These are phyloP conservation scores for Tromatobia lineatoria DNA, from an alignment of 2,888 invertebrate genomes.

Conservation along the genomic window DNA sequence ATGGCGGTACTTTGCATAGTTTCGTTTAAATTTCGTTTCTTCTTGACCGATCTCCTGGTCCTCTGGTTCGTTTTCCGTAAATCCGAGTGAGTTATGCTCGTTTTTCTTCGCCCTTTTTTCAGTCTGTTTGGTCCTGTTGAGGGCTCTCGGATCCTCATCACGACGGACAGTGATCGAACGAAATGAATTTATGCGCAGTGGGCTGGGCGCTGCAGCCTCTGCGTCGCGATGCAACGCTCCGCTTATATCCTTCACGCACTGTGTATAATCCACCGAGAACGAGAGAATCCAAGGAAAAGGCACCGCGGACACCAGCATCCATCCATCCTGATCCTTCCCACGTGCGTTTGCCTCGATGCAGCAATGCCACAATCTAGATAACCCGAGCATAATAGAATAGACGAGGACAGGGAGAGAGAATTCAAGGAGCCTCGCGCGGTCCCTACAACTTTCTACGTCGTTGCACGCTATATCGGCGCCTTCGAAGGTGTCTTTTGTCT, in stretches of 20 bases:
- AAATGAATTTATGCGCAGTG: slow-evolving; percentile 61
- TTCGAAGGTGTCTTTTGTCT: slow-evolving; percentile 71
- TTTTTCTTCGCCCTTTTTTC: slow-evolving; percentile 41
- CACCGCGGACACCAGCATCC: slow-evolving; percentile 27
- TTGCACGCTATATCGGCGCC: slow-evolving; percentile 78
- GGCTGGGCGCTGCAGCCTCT: background rate
- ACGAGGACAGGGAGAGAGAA: slow-evolving; percentile 47
- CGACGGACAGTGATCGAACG: slow-evolving; percentile 60
- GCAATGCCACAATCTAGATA: slow-evolving; percentile 85
- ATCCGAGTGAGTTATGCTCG: slow-evolving; percentile 16
- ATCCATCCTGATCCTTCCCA: slow-evolving; percentile 37
- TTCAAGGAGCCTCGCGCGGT: slow-evolving; percentile 47
- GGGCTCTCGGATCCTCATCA: slow-evolving; percentile 62
- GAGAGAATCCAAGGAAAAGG: slow-evolving; percentile 53
- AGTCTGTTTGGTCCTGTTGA: slow-evolving; percentile 70
- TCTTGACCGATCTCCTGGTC: background rate
- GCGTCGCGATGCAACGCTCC: too few species aligned
- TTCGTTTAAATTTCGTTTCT: slow-evolving; percentile 2
- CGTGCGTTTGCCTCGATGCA: slow-evolving; percentile 75
- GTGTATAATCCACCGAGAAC: slow-evolving; percentile 55
- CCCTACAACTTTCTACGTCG: slow-evolving; percentile 81
- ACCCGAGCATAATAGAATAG: slow-evolving; percentile 84
- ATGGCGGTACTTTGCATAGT: background rate
- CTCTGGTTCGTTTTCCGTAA: background rate
- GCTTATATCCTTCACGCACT: slow-evolving; percentile 22